Percentiles rank a stretch among this genome's conserved stretches.
Conservation (phyloP, 2,888 invertebrate genomes). For the Arge pagana region DNA sequence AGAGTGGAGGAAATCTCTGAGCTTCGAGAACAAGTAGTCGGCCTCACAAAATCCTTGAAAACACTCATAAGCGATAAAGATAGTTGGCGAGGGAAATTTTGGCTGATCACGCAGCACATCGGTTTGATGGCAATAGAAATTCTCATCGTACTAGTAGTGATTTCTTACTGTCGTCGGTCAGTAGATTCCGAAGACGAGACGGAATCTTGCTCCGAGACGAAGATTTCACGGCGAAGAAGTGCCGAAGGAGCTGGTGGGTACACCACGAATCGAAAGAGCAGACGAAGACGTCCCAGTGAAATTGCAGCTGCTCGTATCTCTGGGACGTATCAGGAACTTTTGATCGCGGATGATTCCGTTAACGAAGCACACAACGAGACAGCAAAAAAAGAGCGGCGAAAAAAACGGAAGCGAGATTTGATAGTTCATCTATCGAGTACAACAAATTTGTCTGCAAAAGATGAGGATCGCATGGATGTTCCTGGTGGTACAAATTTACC, state of each 20-base stretch:
- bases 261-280: constrained; percentile 62
- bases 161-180: constrained; percentile 59
- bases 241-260: constrained; percentile 67
- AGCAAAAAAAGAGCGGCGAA: constrained; percentile 56
- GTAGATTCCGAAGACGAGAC: constrained; percentile 52
- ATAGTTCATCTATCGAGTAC: constrained; percentile 30
- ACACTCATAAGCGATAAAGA: constrained; percentile 67
- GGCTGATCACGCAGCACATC: constrained; percentile 62
- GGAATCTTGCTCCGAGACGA: constrained; percentile 53
- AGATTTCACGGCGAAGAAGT: constrained; percentile 35
- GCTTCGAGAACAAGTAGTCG: constrained; percentile 69
- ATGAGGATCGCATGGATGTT: constrained; percentile 31
- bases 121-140: constrained; percentile 61
- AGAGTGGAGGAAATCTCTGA: constrained; percentile 77
- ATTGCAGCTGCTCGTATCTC: constrained; percentile 58
- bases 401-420: constrained; percentile 58
- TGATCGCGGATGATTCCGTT: constrained; percentile 63
- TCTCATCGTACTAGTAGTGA: constrained; percentile 60
- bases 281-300: constrained; percentile 74
- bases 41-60: constrained; percentile 67
- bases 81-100: constrained; percentile 67
- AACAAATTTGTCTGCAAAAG: constrained; percentile 18
- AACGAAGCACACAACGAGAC: constrained; percentile 51
- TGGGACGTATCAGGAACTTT: constrained; percentile 65
- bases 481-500: constrained; percentile 31